phyloP scores from a whole-genome alignment of 2,797 vertebrate genomes.

The Xyrichtys novacula region DNA sequence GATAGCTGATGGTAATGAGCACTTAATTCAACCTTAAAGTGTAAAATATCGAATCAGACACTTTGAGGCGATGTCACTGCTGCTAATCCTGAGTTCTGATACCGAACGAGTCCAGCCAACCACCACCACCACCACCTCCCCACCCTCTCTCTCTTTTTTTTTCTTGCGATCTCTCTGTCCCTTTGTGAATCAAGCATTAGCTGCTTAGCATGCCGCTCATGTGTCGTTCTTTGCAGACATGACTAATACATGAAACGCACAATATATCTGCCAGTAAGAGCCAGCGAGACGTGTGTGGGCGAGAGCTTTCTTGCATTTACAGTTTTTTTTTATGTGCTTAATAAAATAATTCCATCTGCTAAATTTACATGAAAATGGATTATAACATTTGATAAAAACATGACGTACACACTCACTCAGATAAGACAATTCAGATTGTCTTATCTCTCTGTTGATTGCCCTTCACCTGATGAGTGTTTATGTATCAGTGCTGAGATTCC shows the following conservation, averaged over 20 bases:
- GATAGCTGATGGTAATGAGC: conserved; percentile 17
- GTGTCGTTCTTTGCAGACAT: conserved; percentile 62
- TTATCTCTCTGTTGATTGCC: conserved; percentile 49
- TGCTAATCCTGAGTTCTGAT: conserved; percentile 47
- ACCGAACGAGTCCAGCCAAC: conserved; percentile 38
- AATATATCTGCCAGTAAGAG: conserved; percentile 63
- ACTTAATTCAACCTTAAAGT: conserved; percentile 46
- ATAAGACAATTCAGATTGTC: conserved; percentile 4
- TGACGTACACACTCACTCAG: conserved; percentile 6
- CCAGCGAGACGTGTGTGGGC: conserved; percentile 56
- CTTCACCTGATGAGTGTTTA: conserved; percentile 71
- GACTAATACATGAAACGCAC: conserved; percentile 64
- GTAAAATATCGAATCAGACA: conserved; percentile 45
- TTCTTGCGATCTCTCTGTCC: not conserved
- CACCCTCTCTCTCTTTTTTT: conserved; percentile 4
- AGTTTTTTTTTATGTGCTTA: conserved; percentile 62
- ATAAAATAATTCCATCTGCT: conserved; percentile 63
- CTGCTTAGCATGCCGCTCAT: conserved; percentile 58
- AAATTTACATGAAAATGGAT: conserved; percentile 69
- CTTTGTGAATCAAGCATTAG: conserved; percentile 23
- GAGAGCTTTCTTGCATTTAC: conserved; percentile 55
- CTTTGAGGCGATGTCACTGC: conserved; percentile 44
- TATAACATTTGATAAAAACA: conserved; percentile 45
- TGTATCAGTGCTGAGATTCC: conserved; percentile 63
- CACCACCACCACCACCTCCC: not conserved